A percentile compares a stretch with the other conserved stretches of the same genome.
These are phyloP conservation scores for Meiosimyza decipiens DNA, from an alignment of 2,888 invertebrate species.

Conservation along the genomic window DNA sequence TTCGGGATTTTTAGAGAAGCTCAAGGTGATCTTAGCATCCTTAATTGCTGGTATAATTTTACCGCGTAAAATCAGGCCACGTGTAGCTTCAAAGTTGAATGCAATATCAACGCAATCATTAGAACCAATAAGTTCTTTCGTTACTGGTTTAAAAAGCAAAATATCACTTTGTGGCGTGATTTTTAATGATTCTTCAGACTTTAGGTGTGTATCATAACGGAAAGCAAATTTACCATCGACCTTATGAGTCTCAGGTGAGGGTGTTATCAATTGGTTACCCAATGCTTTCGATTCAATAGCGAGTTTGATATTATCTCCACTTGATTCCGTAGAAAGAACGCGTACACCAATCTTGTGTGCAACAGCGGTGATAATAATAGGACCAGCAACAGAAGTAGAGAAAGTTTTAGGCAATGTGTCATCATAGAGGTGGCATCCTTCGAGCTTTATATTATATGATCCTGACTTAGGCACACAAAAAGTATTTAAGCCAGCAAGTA, in stretches of 20 bases:
- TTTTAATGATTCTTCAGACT: constrained; percentile 65
- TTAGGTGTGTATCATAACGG: constrained; percentile 62
- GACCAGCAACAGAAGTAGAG: constrained; percentile 65
- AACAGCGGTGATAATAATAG: constrained; percentile 68
- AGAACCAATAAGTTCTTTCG: constrained; percentile 72
- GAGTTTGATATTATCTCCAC: constrained; percentile 55
- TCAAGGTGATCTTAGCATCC: constrained; percentile 71
- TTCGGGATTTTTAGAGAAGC: constrained; percentile 63
- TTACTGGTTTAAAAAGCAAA: constrained; percentile 77
- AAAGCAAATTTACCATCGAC: constrained; percentile 66
- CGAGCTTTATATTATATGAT: constrained; percentile 76
- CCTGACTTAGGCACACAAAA: constrained; percentile 81
- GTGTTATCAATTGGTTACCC: constrained; percentile 56
- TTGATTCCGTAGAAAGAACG: constrained; percentile 67
- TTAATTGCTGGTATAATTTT: constrained; percentile 73
- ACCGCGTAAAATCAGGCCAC: constrained; percentile 77
- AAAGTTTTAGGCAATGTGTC: constrained; percentile 62
- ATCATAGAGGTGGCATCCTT: constrained; percentile 84
- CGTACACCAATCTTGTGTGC: constrained; percentile 71
- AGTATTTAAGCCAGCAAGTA: constrained; percentile 75
- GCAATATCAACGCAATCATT: constrained; percentile 77
- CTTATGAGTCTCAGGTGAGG: constrained; percentile 65
- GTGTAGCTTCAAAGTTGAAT: constrained; percentile 72
- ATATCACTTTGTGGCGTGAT: constrained; percentile 78
- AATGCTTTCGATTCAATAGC: constrained; percentile 52